Percentiles rank a stretch among this genome's conserved stretches.
phyloP scores from a whole-genome alignment of 1,140 invertebrate species.

The Megalonaias nervosa region DNA sequence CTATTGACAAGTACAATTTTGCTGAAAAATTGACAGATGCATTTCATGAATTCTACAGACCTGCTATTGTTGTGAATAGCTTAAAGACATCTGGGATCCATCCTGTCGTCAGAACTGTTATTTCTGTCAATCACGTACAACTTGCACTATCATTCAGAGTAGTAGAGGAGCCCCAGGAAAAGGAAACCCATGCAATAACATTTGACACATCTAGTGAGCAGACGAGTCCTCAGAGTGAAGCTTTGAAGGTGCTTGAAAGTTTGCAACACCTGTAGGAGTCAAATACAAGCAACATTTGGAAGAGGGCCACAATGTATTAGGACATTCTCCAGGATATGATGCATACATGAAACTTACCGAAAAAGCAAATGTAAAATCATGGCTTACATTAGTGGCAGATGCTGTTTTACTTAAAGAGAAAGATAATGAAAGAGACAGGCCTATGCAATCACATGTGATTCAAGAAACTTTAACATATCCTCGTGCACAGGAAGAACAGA shows the following conservation, averaged over 20 bases:
- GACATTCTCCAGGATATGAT: conserved; percentile 32
- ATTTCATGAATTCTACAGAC: conserved; percentile 29
- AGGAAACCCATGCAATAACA: too few relatives aligned
- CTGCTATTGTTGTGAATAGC: conserved; percentile 24
- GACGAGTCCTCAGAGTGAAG: too few relatives aligned
- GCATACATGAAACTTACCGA: conserved; percentile 18
- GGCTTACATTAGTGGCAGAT: too few relatives aligned
- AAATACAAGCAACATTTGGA: conserved; percentile 18
- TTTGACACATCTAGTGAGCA: too few relatives aligned
- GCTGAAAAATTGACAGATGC: conserved; percentile 24
- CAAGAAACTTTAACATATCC: too few relatives aligned
- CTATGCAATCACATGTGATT: too few relatives aligned
- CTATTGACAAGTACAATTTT: conserved; percentile 29
- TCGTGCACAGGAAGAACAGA: too few relatives aligned
- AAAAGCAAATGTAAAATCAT: too few relatives aligned
- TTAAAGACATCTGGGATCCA: conserved; percentile 25
- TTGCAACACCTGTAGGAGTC: conserved; percentile 14
- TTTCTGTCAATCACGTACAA: conserved; percentile 13
- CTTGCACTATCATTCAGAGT: conserved; percentile 1
- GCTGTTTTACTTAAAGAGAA: too few relatives aligned
- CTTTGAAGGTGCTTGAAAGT: neutral
- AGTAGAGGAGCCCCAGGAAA: neutral
- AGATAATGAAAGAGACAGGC: too few relatives aligned
- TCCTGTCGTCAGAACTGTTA: conserved; percentile 7
- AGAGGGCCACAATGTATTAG: conserved; percentile 11